A percentile compares a stretch with the other conserved stretches of the same genome.
Conservation (phyloP, 2,888 invertebrate species). For the Monochamus alternatus region DNA sequence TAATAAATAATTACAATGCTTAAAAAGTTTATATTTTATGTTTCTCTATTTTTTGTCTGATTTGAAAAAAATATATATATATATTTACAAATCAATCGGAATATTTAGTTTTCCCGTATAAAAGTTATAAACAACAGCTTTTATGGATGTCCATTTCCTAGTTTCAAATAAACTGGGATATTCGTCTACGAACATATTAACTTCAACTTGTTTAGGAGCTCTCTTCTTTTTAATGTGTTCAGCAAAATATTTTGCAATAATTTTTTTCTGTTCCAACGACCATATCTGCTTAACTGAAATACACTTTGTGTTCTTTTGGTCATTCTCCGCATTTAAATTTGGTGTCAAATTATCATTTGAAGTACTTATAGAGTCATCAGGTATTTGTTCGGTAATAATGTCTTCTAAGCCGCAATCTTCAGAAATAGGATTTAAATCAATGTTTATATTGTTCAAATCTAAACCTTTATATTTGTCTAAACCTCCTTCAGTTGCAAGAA, state of each 20-base stretch:
- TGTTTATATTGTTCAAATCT: conserved; percentile 41
- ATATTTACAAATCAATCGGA: no score
- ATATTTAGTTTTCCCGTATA: neutral
- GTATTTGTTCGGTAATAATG: no score
- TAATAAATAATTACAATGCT: no score
- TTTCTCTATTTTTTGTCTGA: no score
- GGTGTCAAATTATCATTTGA: no score
- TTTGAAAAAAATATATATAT: no score
- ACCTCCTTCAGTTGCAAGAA: conserved; percentile 40
- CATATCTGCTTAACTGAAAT: no score
- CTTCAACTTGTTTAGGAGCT: neutral
- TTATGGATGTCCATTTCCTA: neutral
- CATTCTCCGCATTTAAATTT: neutral
- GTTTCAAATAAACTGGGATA: neutral
- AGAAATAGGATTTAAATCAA: conserved; percentile 79
- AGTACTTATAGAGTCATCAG: no score
- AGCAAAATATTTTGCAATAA: neutral
- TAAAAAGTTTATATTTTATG: no score
- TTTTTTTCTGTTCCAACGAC: neutral
- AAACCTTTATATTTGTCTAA: conserved; percentile 40
- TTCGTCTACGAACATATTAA: neutral
- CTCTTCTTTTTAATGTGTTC: neutral
- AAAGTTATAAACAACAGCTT: neutral
- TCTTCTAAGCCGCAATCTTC: neutral
- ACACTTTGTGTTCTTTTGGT: no score